Evolutionary conservation across 2,888 invertebrate species (phyloP), one percentile per base, ranked within the genome.

Genomic region (Lycophotia porphyrea): DNA sequence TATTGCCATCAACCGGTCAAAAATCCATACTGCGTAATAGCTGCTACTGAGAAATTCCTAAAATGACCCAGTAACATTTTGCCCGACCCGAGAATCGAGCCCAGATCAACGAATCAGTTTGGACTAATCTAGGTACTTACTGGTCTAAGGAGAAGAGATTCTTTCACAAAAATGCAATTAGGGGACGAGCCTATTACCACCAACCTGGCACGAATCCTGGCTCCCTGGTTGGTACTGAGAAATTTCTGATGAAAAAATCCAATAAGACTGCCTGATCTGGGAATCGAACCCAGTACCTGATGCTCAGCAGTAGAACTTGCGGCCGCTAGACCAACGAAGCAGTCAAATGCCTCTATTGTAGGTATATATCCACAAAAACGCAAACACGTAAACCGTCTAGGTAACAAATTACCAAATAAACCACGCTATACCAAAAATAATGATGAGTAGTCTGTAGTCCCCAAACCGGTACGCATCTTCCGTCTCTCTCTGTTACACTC

Each of bases 341-440:
- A 34, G 24, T 34, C 4, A 34, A 34, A 60, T 34, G 11, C 27
- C 15, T 55, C 42, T 39, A n/a, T n/a, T n/a, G n/a, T n/a, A n/a
- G n/a, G n/a, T n/a, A 5, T 1, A 36, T 0, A 31, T 36, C 42
- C 15, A 69, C 39, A 34, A 78, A 55, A 80, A 74, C 74, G 58
- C 44, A 61, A 42, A n/a, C 58, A 47, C 39, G 21, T 79, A 31
- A 42, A 71, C 18, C 72, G 66, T 73, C 80, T 76, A 74, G 63
- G 49, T 69, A 71, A 81, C 71, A 81, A 81, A 84, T 88, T 81
- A 80, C 76, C 71, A 84, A 76, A 84, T 69, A 68, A 68, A 71
- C 61, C 61, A 76, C 80, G 76, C 67, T 81, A 65, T 66, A 79
- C 84, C 82, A 78, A 86, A 88, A 88, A 88, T 88, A 88, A 87